These are phyloP conservation scores for Agonum fuliginosum DNA, from an alignment of 2,888 invertebrate species.

Conservation along the genomic window DNA sequence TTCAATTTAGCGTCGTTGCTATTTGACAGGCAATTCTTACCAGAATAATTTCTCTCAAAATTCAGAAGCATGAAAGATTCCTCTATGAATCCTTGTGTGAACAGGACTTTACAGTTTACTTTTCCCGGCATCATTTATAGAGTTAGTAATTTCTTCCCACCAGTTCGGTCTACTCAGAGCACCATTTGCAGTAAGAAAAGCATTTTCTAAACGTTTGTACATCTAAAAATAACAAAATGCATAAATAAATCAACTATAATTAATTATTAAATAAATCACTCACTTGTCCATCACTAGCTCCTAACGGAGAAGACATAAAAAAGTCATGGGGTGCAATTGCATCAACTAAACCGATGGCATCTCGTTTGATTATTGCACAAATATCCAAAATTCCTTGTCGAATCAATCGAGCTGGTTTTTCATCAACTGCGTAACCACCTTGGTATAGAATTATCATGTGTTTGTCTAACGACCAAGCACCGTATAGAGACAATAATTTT, in stretches of 20 bases:
- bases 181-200: constrained; percentile 79
- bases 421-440: constrained; percentile 77
- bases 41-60: no score
- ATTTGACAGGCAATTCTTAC: no score
- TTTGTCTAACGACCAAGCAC: constrained; percentile 82
- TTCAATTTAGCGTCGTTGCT: no score
- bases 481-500: constrained; percentile 80
- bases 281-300: constrained; percentile 90
- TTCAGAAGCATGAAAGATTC: no score
- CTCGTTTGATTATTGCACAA: constrained; percentile 79
- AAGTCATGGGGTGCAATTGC: constrained; percentile 91
- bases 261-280: constrained; percentile 57
- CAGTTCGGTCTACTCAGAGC: constrained; percentile 82
- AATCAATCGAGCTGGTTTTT: constrained; percentile 76
- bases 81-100: no score
- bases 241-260: constrained; percentile 4
- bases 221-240: constrained; percentile 72
- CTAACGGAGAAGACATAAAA: constrained; percentile 89
- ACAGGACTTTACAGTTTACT: constrained; percentile 47
- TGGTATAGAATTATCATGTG: constrained; percentile 85
- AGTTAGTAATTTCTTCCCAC: constrained; percentile 82
- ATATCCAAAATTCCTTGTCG: constrained; percentile 81
- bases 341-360: constrained; percentile 86
- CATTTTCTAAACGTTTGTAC: constrained; percentile 83
- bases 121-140: constrained; percentile 10